Conservation (phyloP, 37 sponge, comb jelly and placozoan species). For the Beroe ovata region DNA sequence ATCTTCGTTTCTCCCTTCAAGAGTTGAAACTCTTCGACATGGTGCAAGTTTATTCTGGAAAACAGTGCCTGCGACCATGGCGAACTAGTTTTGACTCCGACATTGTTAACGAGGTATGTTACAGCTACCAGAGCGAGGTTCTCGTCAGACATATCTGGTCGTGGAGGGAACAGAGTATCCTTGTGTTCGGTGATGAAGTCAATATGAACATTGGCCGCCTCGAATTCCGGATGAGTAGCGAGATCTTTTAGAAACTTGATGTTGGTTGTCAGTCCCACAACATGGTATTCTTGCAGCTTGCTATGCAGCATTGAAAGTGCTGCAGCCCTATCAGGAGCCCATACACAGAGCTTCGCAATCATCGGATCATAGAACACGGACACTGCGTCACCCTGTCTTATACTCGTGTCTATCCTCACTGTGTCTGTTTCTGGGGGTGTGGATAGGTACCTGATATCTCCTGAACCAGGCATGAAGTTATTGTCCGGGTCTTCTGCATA, state of each 20-base stretch:
- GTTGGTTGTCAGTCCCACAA: conserved; percentile 90
- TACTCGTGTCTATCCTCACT: conserved; percentile 93
- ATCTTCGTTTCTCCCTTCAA: background rate
- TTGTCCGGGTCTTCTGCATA: conserved; percentile 89
- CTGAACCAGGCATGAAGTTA: conserved; percentile 85
- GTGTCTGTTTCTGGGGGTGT: conserved; percentile 75
- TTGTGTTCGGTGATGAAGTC: conserved; percentile 88
- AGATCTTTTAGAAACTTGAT: conserved; percentile 79
- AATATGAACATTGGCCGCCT: conserved; percentile 88
- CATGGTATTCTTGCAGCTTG: conserved; percentile 81
- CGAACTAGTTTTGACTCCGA: background rate
- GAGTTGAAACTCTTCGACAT: conserved; percentile 29
- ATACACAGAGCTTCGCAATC: conserved; percentile 90
- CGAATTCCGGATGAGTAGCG: conserved; percentile 77
- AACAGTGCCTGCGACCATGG: conserved; percentile 42
- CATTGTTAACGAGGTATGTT: conserved; percentile 17
- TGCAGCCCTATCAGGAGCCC: conserved; percentile 77
- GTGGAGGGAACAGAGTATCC: conserved; percentile 72
- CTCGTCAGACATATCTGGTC: conserved; percentile 41
- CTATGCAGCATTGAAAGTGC: conserved; percentile 74
- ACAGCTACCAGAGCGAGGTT: conserved; percentile 69
- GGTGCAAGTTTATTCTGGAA: conserved; percentile 45
- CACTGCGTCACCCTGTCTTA: conserved; percentile 90
- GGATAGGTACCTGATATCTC: conserved; percentile 74
- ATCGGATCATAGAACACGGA: conserved; percentile 87